Evolutionary conservation across 1,140 invertebrate genomes (phyloP).

Genomic region (Lepidostoma basale): DNA sequence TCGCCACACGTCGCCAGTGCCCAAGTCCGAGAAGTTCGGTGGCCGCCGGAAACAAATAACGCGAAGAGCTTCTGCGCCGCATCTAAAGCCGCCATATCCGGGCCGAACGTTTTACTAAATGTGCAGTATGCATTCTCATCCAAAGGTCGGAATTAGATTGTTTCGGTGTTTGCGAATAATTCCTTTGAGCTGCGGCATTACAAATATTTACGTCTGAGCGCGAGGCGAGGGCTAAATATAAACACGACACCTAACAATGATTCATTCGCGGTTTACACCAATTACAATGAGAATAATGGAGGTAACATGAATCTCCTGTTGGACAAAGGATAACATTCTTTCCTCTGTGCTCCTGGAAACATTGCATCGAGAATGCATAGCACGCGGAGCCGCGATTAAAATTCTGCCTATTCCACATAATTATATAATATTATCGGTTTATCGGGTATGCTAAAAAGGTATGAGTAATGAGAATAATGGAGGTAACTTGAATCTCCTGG

Average conservation of each 20-base stretch:
- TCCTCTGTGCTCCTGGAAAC: not conserved
- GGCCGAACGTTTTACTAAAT: not conserved
- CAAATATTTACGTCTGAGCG: constrained; percentile 41
- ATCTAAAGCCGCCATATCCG: not conserved
- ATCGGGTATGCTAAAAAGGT: no score
- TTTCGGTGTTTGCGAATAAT: not conserved
- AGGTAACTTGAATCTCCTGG: not conserved
- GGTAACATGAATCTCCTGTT: not conserved
- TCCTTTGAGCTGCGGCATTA: not conserved
- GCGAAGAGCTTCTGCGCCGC: not conserved
- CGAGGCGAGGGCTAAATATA: constrained; percentile 41
- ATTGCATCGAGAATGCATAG: no score
- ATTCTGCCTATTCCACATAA: no score
- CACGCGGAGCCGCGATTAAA: no score
- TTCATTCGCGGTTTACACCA: constrained; percentile 12
- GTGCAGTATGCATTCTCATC: constrained; percentile 10
- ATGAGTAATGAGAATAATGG: constrained; percentile 9
- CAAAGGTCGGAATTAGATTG: not conserved
- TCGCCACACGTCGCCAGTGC: not conserved
- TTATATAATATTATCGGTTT: no score
- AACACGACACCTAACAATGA: constrained; percentile 36
- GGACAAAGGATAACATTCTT: constrained; percentile 4
- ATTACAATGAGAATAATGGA: constrained; percentile 14
- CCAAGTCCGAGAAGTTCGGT: constrained; percentile 11
- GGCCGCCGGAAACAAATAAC: constrained; percentile 7